A percentile compares a stretch with the other conserved stretches of the same genome.
phyloP scores from a whole-genome alignment of 2,797 vertebrate species.

The Myripristis jacobus region DNA sequence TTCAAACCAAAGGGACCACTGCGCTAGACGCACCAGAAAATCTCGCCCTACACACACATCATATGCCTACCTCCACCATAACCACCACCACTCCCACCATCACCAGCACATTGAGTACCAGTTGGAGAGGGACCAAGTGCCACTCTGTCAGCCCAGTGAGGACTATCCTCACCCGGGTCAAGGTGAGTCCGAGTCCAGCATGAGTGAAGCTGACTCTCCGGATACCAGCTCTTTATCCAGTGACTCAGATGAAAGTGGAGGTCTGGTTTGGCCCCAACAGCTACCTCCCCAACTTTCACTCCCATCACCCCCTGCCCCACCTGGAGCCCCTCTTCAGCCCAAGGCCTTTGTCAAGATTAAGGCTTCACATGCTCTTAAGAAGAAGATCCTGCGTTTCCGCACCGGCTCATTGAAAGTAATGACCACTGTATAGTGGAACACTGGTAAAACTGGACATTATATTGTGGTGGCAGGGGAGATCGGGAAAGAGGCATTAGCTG shows the following conservation, averaged over 20 bases:
- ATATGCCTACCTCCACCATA: conserved; percentile 57
- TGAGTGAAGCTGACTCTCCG: conserved; percentile 86
- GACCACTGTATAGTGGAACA: conserved; percentile 86
- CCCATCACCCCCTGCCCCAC: conserved; percentile 66
- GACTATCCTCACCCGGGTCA: conserved; percentile 62
- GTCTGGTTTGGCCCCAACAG: conserved; percentile 90
- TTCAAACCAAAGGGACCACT: conserved; percentile 57
- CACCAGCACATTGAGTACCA: conserved; percentile 70
- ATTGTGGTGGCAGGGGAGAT: neutral
- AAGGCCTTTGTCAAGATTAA: conserved; percentile 94
- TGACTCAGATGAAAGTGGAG: conserved; percentile 88
- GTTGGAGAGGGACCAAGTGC: conserved; percentile 67
- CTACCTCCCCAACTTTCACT: conserved; percentile 83
- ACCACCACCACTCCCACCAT: conserved; percentile 45
- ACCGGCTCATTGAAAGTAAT: conserved; percentile 92
- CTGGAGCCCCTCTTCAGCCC: conserved; percentile 78
- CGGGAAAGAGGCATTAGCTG: neutral
- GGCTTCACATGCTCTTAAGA: conserved; percentile 91
- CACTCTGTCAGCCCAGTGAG: conserved; percentile 62
- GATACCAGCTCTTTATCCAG: conserved; percentile 87
- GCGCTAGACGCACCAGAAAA: conserved; percentile 63
- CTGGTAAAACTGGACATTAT: neutral
- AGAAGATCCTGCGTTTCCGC: conserved; percentile 92
- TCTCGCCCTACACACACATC: conserved; percentile 56
- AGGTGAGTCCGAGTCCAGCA: conserved; percentile 87